Evolutionary conservation across 2,113 vertebrate genomes (phyloP).

Genomic region (Egretta garzetta): DNA sequence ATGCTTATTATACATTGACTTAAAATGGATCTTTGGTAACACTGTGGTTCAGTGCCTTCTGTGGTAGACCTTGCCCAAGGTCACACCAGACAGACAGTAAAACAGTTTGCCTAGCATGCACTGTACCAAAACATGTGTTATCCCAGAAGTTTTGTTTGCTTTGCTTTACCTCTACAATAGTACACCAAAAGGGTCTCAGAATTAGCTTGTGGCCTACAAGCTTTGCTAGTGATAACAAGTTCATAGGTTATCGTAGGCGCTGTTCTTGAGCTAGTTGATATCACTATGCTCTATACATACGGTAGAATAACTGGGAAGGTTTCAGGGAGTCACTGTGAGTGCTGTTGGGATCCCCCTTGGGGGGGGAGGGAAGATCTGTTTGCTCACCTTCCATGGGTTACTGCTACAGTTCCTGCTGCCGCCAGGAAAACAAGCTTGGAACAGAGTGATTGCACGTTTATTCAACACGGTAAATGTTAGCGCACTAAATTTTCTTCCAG

Average conservation of each 20-base stretch:
- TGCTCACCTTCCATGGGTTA: not conserved
- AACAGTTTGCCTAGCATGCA: not conserved
- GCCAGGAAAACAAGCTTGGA: not conserved
- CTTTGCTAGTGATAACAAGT: not conserved
- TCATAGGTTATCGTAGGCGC: not conserved
- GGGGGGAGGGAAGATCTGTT: not conserved
- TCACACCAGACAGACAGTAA: not conserved
- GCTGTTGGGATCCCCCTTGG: accelerated
- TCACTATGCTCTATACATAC: not conserved
- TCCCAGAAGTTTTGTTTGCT: not conserved
- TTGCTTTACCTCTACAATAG: not conserved
- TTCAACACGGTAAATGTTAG: not conserved
- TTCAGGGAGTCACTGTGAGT: not conserved
- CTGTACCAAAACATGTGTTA: not conserved
- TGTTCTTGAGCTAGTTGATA: not conserved
- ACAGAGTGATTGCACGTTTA: not conserved
- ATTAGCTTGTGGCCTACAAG: not conserved
- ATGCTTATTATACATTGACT: not conserved
- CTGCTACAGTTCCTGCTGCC: slow-evolving; percentile 9
- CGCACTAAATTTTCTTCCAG: not conserved
- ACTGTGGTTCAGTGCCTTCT: not conserved
- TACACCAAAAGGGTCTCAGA: not conserved
- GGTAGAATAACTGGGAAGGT: not conserved
- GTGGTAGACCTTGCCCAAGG: not conserved
- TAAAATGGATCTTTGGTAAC: not conserved